Evolutionary conservation across 2,888 invertebrate species (phyloP), one percentile per base, ranked within the genome.

Genomic region (Copidosoma aretas): DNA sequence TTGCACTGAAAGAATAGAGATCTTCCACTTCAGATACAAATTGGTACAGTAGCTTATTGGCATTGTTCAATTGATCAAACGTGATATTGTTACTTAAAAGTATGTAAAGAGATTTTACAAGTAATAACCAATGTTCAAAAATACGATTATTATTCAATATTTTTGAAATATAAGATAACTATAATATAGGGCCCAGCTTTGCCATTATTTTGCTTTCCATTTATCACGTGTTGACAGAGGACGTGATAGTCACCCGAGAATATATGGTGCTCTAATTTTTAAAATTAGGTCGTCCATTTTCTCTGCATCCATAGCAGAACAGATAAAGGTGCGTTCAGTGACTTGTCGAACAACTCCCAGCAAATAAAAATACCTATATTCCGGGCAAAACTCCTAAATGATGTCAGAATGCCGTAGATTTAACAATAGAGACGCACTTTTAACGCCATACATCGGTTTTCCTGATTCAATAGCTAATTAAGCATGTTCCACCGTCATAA

Each of bases 1-100:
- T 63, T 3, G 3, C 22, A 19, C 19, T 22, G 1, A 24, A 63
- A 41, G 49, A 60, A 57, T 41, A 62, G 54, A 10, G 71, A 71
- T 17, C 73, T 61, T 14, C 56, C 43, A 67, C 68, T 57, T 19
- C 24, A 54, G 2, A 66, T 59, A 64, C 64, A 56, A 63, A 63
- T 43, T 17, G 4, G 43, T 46, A 10, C 19, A 63, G 46, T n/a
- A 63, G 43, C 43, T 61, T 57, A 12, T 72, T 54, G 21, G 73
- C 70, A 59, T 60, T 58, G 25, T 68, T 56, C 10, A 75, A 58
- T 5, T 75, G 73, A 39, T 66, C 67, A 22, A n/a, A n/a, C n/a
- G n/a, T n/a, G n/a, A 76, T 63, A 14, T 46, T 46, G 1, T 2
- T 32, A 32, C 46, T 22, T 25, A 63, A 15, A 43, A 24, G 46